Conservation (phyloP, 2,888 invertebrate genomes). For the Papilio demoleus region DNA sequence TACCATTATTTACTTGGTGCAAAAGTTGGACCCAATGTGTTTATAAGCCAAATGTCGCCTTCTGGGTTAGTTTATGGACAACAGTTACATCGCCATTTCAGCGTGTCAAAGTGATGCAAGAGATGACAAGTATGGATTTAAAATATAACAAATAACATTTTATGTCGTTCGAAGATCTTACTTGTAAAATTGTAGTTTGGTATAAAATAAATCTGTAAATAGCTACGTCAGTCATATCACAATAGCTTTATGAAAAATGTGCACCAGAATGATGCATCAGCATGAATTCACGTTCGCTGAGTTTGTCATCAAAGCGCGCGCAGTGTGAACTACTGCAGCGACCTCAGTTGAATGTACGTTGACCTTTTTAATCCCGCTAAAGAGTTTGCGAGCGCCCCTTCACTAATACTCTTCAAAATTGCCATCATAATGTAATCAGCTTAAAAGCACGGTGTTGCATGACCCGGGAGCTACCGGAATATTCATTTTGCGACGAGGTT, state of each 20-base stretch:
- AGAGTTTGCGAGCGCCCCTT: slow-evolving; percentile 33
- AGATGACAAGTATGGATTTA: no score
- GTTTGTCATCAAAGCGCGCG: slow-evolving; percentile 22
- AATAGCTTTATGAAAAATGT: slow-evolving; percentile 3
- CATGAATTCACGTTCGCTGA: slow-evolving; percentile 18
- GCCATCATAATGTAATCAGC: slow-evolving; percentile 30
- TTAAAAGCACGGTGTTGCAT: slow-evolving; percentile 27
- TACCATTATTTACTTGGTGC: no score
- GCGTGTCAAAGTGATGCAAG: no score
- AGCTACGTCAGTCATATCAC: neutral
- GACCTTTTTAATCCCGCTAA: slow-evolving; percentile 40
- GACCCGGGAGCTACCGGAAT: slow-evolving; percentile 10
- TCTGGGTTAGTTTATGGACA: no score
- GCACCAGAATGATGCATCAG: neutral
- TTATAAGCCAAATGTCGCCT: no score
- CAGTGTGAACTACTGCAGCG: slow-evolving; percentile 14
- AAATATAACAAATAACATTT: no score
- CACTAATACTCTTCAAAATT: slow-evolving; percentile 27
- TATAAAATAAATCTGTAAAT: no score
- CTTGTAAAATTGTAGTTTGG: no score
- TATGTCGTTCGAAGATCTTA: no score
- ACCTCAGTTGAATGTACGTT: slow-evolving; percentile 32
- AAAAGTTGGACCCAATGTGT: no score
- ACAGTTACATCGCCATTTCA: no score
- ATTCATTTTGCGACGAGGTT: slow-evolving; percentile 12